Percentiles rank a stretch among this genome's conserved stretches.
Conservation (phyloP, 92 coral and sea anemone species). For the Siderastrea siderea region DNA sequence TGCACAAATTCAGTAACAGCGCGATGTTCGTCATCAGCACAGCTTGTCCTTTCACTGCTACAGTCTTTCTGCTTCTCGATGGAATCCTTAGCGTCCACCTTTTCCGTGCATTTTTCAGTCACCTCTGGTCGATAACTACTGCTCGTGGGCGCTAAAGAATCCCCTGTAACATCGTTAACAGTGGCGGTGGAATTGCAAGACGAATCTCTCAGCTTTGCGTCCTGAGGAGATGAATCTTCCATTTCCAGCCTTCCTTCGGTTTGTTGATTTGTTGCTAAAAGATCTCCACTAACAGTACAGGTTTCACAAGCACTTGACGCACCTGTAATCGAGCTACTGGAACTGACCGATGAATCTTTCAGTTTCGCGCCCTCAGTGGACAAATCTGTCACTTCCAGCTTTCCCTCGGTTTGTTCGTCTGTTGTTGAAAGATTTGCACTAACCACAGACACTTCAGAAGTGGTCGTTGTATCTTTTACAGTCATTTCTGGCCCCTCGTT, state of each 20-base stretch:
- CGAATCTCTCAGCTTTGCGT: constrained; percentile 7
- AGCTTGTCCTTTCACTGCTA: neutral
- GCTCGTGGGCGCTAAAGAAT: neutral
- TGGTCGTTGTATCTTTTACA: neutral
- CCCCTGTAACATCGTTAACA: neutral
- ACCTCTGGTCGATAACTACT: neutral
- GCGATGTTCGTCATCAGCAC: neutral
- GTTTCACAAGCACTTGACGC: neutral
- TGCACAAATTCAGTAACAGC: neutral
- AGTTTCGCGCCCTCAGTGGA: neutral
- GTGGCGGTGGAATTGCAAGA: neutral
- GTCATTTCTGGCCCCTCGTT: neutral
- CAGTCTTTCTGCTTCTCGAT: neutral
- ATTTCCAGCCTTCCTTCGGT: neutral
- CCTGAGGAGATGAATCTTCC: constrained; percentile 1
- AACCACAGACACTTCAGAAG: neutral
- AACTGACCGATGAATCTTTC: neutral
- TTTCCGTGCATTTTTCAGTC: neutral
- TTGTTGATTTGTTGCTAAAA: neutral
- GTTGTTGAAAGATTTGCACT: neutral
- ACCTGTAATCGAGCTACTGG: neutral
- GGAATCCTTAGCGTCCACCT: neutral
- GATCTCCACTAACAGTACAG: neutral
- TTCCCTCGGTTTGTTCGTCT: neutral
- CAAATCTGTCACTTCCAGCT: neutral